Evolutionary conservation across 2,888 invertebrate genomes (phyloP), one percentile per base, ranked within the genome.

Genomic region (Tenthredo amoena): DNA sequence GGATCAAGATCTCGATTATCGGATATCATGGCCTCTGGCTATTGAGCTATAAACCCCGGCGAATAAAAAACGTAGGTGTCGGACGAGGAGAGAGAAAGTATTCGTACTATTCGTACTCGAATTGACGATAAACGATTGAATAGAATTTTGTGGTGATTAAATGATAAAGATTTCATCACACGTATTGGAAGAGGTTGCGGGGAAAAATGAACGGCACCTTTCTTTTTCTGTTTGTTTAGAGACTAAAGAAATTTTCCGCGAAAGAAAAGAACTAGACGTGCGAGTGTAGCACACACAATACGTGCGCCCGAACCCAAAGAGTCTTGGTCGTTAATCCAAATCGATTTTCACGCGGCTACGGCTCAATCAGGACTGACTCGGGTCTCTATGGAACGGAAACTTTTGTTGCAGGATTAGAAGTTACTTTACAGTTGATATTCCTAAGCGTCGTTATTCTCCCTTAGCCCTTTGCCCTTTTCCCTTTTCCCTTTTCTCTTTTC

Each of bases 391-490:
- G 68, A 68, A 68, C 34, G 83, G 68, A 83, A 83, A 83, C 83
- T 83, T 83, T 83, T 71, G 83, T 83, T 71, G 83, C 47, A 68
- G 83, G 83, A 83, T 83, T 83, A 83, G 83, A 83, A 83, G 68
- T 83, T 83, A 83, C 83, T 83, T 83, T 65, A 83, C 68, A 83
- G 83, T 83, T 83, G 65, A 83, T 83, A 83, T 83, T 68, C 83
- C 62, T 58, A 81, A 81, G 58, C 58, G 58, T 40, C 62, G 37
- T 40, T 40, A 40, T 15, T 9, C 18, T 50, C 62, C 21, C 62
- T 40, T 12, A 12, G 2, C n/a, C 7, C 15, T 47, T 21, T 34
- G 55, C 31, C n/a, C 7, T 18, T 10, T n/a, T n/a, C 58, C 18
- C 37, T 47, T 18, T 34, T 34, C n/a, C 34, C n/a, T n/a, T n/a